Evolutionary conservation across 2,888 invertebrate genomes (phyloP), one percentile per base, ranked within the genome.

Genomic region (Torymus texanus): DNA sequence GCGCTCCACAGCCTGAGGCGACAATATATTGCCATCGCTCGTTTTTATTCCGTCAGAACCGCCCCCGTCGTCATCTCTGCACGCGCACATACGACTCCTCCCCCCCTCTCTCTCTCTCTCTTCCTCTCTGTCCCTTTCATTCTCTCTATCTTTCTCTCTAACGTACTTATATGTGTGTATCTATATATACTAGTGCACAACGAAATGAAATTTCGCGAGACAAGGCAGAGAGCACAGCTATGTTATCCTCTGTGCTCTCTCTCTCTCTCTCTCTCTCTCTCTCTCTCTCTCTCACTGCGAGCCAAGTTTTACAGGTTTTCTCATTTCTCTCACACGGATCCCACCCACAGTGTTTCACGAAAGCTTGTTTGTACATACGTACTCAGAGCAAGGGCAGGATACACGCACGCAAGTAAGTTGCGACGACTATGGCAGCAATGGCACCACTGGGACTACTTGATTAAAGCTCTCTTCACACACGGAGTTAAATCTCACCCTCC

Each of bases 401-500:
- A 16, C 41, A 41, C 55, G 16, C 21, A 55, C 51, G 29, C 12
- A 56, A 66, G 24, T 66, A 50, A 61, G 62, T 61, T 56, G 58
- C n/a, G 56, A 21, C 24, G 21, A 12, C 41, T 8, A 66, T 16
- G 50, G 1, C 12, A 5, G 61, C 56, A 66, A 73, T 29, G 71
- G 58, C 82, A 73, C 85, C 82, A 81, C 70, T 68, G 85, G 83
- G 86, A 84, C 84, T 84, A 83, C 84, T 86, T 86, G 85, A 86
- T 86, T 86, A 86, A 86, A 86, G 85, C 78, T 82, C 75, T 59
- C 72, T 78, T 68, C 29, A 29, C 29, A 29, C 5, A 29, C 29
- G 3, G 29, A 29, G 29, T 29, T 29, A 5, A 29, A 29, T 29
- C 29, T 29, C 29, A 5, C 29, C 5, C 29, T 29, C 29, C 5